Base-by-base conservation (phyloP, 2,797 vertebrate genomes). In the Melanotaenia parkinsoni region DNA sequence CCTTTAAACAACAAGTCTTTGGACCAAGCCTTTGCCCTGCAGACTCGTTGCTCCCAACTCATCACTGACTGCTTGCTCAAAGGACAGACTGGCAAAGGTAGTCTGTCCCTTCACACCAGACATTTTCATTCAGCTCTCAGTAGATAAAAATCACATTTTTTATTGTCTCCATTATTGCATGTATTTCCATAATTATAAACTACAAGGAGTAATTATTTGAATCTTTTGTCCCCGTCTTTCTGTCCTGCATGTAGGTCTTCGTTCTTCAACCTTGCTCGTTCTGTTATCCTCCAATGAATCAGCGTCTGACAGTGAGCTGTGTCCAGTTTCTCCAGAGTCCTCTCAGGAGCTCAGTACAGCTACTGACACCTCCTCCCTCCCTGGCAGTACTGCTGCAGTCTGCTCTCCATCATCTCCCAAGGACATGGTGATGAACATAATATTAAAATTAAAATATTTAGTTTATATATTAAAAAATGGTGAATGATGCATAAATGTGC, bases 61-160 rank as follows among this genome's bases (percentile, higher is more conserved):
- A 96, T 97, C 0, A 98, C 97, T 0, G 96, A 96, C 70, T 99
- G 97, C 82, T 83, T 99, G 86, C 94, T 98, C 83, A 98, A 97
- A 89, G 96, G 96, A 0, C 97, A 98, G 84, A 96, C 96, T 0
- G 96, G 96, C 58, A 98, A 97, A 96, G 97, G 98, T 97, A 77
- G 18, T 22, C n/a, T 12, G n/a, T 22, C 47, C 9, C n/a, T 51
- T 22, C n/a, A 45, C 6, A 45, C 20, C 43, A 45, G 7, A 11
- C 47, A n/a, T 50, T 50, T 50, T 50, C 45, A 50, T 50, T 8
- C 59, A 61, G 18, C 43, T 13, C 13, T n/a, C 18, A n/a, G 14
- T 30, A 30, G 8, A 62, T 18, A 5, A 61, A 30, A 45, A 30
- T 9, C 38, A 13, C 7, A 2, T 32, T 14, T 33, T 22, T 5